These are phyloP conservation scores for Diceros bicornis DNA, from an alignment of 2,797 vertebrate genomes.

Conservation along the genomic window DNA sequence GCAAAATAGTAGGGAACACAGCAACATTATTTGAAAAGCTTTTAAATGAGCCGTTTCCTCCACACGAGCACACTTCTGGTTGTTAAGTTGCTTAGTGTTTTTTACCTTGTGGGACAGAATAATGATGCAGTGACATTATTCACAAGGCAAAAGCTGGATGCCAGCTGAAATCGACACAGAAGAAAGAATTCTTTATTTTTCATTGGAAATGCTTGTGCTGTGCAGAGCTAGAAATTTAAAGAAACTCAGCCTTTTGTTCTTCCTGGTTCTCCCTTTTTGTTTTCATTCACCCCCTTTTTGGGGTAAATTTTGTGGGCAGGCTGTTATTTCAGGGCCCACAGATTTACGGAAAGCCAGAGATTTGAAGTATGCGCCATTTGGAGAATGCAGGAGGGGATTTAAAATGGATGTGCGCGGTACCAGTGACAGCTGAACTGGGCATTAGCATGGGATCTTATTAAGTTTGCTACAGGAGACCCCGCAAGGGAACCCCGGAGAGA, in stretches of 20 bases:
- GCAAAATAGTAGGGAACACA: not conserved
- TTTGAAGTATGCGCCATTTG: not conserved
- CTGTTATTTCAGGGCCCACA: not conserved
- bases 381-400: not conserved
- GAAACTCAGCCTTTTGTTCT: constrained; percentile 56
- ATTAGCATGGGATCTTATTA: not conserved
- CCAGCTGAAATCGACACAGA: constrained; percentile 48
- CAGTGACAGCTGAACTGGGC: not conserved
- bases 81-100: constrained; percentile 66
- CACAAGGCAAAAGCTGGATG: constrained; percentile 50
- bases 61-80: constrained; percentile 54
- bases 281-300: not conserved
- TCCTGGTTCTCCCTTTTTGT: constrained; percentile 25
- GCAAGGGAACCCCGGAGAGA: not conserved
- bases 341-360: not conserved
- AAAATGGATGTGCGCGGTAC: not conserved
- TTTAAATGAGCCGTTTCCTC: constrained; percentile 25
- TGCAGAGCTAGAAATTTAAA: constrained; percentile 37
- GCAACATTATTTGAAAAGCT: constrained; percentile 55
- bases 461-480: not conserved
- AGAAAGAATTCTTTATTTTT: constrained; percentile 78
- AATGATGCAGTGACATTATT: constrained; percentile 65
- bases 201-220: constrained; percentile 51
- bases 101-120: constrained; percentile 77
- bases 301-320: not conserved